Base-by-base conservation (phyloP, 2,113 vertebrate genomes). In the Leptodactylus fuscus region DNA sequence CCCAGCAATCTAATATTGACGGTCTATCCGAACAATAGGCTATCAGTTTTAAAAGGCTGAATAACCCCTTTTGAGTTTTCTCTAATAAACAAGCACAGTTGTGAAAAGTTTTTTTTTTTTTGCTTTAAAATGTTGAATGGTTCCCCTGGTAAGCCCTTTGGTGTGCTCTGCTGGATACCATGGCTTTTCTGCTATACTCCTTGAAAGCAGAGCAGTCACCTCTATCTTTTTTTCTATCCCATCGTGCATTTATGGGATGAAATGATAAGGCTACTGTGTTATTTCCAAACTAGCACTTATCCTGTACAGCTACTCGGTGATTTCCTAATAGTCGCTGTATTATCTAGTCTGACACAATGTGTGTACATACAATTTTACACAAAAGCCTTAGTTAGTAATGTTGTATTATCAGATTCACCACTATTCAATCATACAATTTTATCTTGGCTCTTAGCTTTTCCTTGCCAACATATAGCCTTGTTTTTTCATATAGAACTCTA, bases 181-280 rank as follows among this genome's bases (percentile, higher is more conserved):
- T 69, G 18, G 6, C 9, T 69, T 36, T 18, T 36, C 13, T 34
- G 32, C 29, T 67, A 34, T 67, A 34, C 16, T 15, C 4, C 13
- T 65, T 67, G 29, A 67, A 18, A 67, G 62, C 62, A 18, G 12
- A 67, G 32, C 15, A 34, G 16, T 32, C 7, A 36, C 34, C 32
- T 38, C 65, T 69, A 18, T 69, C 16, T 18, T 69, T 22, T 69
- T 36, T 65, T 65, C 13, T 69, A 38, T 20, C 20, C 34, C 8
- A 38, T 69, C 9, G 34, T 69, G 34, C 32, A 69, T 69, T 69
- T 69, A 69, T 38, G 65, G 65, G 16, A 69, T 69, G 7, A 69
- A 69, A 38, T 69, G 65, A 69, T 38, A 69, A 69, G 62, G 62
- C 15, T 34, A 67, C 62, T 22, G 65, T 69, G 65, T 69, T 38